phyloP scores from a whole-genome alignment of 2,888 invertebrate genomes.

The Brenthis hecate region DNA sequence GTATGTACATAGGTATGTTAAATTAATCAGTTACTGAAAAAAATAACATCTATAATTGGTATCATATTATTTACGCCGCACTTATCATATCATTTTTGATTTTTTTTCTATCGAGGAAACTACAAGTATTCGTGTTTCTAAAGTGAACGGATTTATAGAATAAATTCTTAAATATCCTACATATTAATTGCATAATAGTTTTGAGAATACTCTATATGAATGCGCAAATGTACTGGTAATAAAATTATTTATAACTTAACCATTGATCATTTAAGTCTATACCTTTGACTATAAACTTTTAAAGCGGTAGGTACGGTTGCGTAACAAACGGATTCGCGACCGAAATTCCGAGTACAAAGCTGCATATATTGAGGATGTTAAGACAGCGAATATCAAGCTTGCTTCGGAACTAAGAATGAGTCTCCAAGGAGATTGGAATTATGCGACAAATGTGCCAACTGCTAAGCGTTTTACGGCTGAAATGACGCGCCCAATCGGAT shows the following conservation, averaged over 20 bases:
- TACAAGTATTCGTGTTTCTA: no score
- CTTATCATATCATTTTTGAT: no score
- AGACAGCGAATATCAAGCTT: slow-evolving; percentile 68
- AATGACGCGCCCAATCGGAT: slow-evolving; percentile 75
- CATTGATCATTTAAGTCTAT: slow-evolving; percentile 9
- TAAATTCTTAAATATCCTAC: no score
- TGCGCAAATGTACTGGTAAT: slow-evolving; percentile 7
- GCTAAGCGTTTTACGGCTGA: slow-evolving; percentile 75
- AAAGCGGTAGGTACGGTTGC: background rate
- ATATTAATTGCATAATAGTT: no score
- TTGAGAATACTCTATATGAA: slow-evolving; percentile 1
- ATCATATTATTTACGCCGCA: no score
- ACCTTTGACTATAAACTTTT: background rate
- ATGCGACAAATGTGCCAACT: slow-evolving; percentile 76
- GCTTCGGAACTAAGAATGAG: slow-evolving; percentile 51
- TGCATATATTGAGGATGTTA: slow-evolving; percentile 50
- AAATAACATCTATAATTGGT: no score
- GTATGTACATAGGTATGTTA: no score
- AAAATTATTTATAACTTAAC: slow-evolving; percentile 12
- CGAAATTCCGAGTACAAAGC: slow-evolving; percentile 36
- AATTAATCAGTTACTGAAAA: no score
- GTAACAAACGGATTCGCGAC: slow-evolving; percentile 31
- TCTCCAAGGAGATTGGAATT: slow-evolving; percentile 65
- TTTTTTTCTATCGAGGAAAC: no score
- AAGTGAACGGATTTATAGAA: no score